phyloP scores from a whole-genome alignment of 1,140 invertebrate species.

The Zeugodacus cucurbitae region DNA sequence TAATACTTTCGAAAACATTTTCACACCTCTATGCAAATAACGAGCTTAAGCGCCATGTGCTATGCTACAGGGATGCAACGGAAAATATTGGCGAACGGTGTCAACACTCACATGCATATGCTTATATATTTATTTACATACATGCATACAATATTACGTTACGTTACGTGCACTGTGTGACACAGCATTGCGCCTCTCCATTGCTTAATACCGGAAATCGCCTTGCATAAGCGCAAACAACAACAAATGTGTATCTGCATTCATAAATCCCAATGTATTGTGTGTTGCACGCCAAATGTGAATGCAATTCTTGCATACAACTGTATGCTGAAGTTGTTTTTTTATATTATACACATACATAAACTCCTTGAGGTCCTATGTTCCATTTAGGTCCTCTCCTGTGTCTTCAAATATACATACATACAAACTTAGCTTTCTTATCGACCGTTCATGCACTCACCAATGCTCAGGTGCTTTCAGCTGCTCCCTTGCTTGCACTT shows the following conservation, averaged over 20 bases:
- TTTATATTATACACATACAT: not conserved
- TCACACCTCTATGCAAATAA: not conserved
- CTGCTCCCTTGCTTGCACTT: not conserved
- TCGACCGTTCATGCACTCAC: not conserved
- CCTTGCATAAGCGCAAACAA: not conserved
- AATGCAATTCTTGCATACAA: not conserved
- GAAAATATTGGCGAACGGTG: not conserved
- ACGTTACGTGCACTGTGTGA: not conserved
- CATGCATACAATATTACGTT: not conserved
- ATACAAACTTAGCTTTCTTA: not conserved
- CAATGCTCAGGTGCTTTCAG: not conserved
- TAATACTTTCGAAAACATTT: slow-evolving; percentile 10
- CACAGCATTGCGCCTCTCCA: not conserved
- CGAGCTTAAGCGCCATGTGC: not conserved
- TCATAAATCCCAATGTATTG: not conserved
- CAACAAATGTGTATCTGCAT: not conserved
- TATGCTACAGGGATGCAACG: not conserved
- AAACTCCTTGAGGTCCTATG: too few relatives aligned
- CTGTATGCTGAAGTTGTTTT: not conserved
- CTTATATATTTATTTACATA: not conserved
- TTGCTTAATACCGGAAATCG: slow-evolving; percentile 16
- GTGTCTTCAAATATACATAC: not conserved
- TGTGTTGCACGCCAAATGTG: not conserved
- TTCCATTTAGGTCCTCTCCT: too few relatives aligned
- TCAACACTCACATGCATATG: not conserved